These are phyloP conservation scores for Noctua janthina DNA, from an alignment of 2,888 invertebrate species.

Conservation along the genomic window DNA sequence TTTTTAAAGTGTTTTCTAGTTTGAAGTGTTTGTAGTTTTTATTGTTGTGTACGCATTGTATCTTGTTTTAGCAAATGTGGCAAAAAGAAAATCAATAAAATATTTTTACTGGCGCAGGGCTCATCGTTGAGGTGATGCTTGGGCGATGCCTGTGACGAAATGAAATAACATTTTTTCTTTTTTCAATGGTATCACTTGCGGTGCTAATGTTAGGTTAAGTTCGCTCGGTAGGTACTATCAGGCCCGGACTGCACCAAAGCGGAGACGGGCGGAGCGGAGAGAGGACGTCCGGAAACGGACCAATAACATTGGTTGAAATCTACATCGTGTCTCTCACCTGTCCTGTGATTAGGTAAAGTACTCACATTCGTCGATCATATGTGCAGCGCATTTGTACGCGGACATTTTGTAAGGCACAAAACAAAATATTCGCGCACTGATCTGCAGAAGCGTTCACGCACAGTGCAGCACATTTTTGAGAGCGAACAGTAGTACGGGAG, in stretches of 20 bases:
- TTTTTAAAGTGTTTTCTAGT: not conserved
- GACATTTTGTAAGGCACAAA: too few relatives aligned
- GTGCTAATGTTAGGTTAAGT: not conserved
- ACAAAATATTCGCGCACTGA: too few relatives aligned
- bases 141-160: not conserved
- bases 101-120: not conserved
- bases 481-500: too few relatives aligned
- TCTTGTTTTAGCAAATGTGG: slow-evolving; percentile 12
- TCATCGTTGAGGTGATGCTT: too few relatives aligned
- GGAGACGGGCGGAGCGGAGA: not conserved
- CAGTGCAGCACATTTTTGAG: too few relatives aligned
- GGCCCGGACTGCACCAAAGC: not conserved
- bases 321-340: not conserved
- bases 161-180: not conserved
- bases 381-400: too few relatives aligned
- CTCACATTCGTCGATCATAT: too few relatives aligned
- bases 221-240: not conserved
- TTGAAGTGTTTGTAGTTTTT: slow-evolving; percentile 4
- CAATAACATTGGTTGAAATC: not conserved
- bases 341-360: not conserved
- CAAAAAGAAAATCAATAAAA: slow-evolving; percentile 14
- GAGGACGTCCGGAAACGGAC: not conserved
- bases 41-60: slow-evolving; percentile 18
- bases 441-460: too few relatives aligned
- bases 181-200: not conserved